Conservation (phyloP, 2,888 invertebrate species). For the Cybosia mesomella region DNA sequence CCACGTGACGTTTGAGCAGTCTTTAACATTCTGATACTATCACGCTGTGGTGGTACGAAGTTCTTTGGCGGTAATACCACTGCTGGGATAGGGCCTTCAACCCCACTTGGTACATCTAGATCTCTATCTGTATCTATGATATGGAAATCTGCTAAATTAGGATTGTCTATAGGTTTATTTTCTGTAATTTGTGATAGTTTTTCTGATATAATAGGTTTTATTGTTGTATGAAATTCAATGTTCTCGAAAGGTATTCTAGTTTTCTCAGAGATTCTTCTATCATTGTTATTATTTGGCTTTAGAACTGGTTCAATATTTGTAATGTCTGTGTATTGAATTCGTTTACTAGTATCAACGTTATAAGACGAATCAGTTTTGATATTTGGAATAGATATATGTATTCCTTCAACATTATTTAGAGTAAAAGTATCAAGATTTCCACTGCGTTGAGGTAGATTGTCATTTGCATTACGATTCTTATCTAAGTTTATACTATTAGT, state of each 20-base stretch:
- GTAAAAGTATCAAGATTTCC: slow-evolving; percentile 12
- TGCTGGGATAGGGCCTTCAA: slow-evolving; percentile 79
- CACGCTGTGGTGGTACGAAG: slow-evolving; percentile 48
- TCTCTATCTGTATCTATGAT: slow-evolving; percentile 80
- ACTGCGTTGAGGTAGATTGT: not conserved
- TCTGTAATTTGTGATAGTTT: not conserved
- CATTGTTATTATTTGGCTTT: not conserved
- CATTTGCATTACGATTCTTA: not conserved
- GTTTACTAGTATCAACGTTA: not conserved
- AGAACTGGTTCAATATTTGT: not conserved
- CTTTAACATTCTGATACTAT: slow-evolving; percentile 23
- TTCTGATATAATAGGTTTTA: not conserved
- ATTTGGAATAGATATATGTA: not conserved
- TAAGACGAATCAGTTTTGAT: not conserved
- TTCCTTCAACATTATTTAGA: slow-evolving; percentile 5
- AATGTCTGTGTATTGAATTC: slow-evolving; percentile 5
- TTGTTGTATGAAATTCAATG: not conserved
- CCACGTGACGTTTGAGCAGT: slow-evolving; percentile 32
- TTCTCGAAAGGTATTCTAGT: slow-evolving; percentile 5
- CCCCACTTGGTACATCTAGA: slow-evolving; percentile 78
- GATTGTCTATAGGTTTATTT: slow-evolving; percentile 59
- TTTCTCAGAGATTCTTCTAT: not conserved
- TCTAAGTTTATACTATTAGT: not conserved
- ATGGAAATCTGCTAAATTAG: slow-evolving; percentile 70
- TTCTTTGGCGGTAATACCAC: slow-evolving; percentile 72